phyloP scores from a whole-genome alignment of 2,797 vertebrate genomes.

The Enteromius fasciolatus region DNA sequence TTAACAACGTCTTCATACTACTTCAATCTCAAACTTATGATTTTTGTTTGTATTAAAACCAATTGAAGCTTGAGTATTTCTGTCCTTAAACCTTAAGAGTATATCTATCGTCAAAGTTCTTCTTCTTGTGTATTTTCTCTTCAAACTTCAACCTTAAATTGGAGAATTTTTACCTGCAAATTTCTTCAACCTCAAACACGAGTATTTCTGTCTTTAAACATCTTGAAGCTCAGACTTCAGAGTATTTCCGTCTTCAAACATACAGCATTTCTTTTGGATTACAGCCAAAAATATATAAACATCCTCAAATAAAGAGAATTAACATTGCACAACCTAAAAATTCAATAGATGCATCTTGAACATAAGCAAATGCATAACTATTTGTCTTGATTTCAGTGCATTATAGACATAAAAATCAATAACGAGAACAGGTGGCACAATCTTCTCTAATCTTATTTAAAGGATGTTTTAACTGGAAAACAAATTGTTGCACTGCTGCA shows the following conservation, averaged over 20 bases:
- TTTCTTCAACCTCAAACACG: not conserved
- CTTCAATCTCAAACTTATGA: not conserved
- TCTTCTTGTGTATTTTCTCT: not conserved
- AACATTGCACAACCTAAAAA: not conserved
- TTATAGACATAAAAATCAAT: not conserved
- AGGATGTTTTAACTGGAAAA: not conserved
- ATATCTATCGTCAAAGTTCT: not conserved
- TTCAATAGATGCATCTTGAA: not conserved
- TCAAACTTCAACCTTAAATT: not conserved
- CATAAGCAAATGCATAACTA: not conserved
- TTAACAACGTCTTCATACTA: not conserved
- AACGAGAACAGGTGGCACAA: not conserved
- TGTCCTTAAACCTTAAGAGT: not conserved
- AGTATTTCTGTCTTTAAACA: not conserved
- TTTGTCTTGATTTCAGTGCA: not conserved
- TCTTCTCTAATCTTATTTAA: not conserved
- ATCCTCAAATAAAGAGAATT: not conserved
- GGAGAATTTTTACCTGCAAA: not conserved
- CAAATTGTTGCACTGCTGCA: not conserved
- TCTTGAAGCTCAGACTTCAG: not conserved
- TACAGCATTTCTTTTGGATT: not conserved
- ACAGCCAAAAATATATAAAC: not conserved
- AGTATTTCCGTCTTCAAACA: not conserved
- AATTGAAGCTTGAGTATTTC: not conserved
- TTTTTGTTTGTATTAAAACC: no score